A percentile compares a stretch with the other conserved stretches of the same genome.
Conservation (phyloP, 2,113 vertebrate genomes). For the Pholis gunnellus region DNA sequence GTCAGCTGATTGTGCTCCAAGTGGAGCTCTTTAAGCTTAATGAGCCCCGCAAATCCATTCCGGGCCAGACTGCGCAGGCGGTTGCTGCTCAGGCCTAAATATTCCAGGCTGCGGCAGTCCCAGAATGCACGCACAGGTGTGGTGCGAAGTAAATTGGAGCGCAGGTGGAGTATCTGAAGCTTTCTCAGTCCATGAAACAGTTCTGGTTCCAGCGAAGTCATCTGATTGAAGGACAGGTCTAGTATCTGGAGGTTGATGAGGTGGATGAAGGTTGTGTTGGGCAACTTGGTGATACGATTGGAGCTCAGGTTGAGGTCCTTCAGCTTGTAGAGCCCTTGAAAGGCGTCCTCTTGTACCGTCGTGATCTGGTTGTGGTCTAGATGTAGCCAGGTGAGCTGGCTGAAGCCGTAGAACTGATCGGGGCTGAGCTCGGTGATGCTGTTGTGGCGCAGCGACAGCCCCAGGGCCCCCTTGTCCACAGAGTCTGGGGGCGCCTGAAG, state of each 20-base stretch:
- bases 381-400: conserved; percentile 98
- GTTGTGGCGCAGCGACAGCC: conserved; percentile 98
- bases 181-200: conserved; percentile 97
- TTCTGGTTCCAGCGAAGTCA: conserved; percentile 96
- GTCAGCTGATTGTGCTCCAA: conserved; percentile 99
- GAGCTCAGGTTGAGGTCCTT: conserved; percentile 99
- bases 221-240: conserved; percentile 99
- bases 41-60: conserved; percentile 98
- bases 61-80: conserved; percentile 96
- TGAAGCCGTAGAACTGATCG: conserved; percentile 98
- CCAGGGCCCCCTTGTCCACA: conserved; percentile 96
- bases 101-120: conserved; percentile 99
- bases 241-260: conserved; percentile 99
- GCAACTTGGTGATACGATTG: conserved; percentile 99
- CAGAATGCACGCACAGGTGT: conserved; percentile 97
- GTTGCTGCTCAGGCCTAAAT: conserved; percentile 97
- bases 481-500: conserved; percentile 97
- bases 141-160: conserved; percentile 97
- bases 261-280: conserved; percentile 99
- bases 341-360: conserved; percentile 96
- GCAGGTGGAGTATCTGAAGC: conserved; percentile 96
- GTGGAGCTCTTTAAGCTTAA: conserved; percentile 98
- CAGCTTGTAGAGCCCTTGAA: conserved; percentile 99
- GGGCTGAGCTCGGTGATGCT: conserved; percentile 95
- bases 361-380: conserved; percentile 99